Evolutionary conservation across 2,888 invertebrate species (phyloP).

Genomic region (Lithophane leautieri): DNA sequence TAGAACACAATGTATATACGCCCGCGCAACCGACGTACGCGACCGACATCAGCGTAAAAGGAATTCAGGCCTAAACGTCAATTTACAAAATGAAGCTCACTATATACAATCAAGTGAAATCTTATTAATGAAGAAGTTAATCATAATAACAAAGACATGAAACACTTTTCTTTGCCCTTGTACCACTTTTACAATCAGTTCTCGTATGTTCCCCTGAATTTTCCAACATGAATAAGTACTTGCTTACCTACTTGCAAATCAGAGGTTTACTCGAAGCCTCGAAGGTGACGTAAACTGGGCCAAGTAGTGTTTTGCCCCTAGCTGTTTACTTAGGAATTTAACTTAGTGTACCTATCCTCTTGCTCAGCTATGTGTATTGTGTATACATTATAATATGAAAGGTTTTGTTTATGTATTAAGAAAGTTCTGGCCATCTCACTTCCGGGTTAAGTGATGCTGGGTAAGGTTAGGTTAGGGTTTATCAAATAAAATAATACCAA

Average conservation of each 20-base stretch:
- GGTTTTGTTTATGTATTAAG: neutral
- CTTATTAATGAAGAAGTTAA: neutral
- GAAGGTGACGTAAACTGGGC: constrained; percentile 62
- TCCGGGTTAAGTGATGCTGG: neutral
- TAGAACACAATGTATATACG: too few species aligned
- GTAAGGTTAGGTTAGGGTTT: neutral
- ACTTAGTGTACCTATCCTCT: neutral
- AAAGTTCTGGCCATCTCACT: neutral
- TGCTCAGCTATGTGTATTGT: neutral
- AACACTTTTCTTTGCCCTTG: constrained; percentile 51
- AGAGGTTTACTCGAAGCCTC: constrained; percentile 54
- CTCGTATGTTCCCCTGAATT: constrained; percentile 34
- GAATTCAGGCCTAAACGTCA: neutral
- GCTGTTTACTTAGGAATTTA: constrained; percentile 27
- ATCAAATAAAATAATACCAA: neutral
- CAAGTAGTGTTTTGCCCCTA: constrained; percentile 50
- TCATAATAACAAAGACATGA: neutral
- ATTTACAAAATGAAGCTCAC: neutral
- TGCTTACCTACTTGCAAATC: constrained; percentile 49
- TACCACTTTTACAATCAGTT: constrained; percentile 38
- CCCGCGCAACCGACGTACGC: too few species aligned
- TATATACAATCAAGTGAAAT: neutral
- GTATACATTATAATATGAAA: neutral
- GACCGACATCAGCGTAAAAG: too few species aligned
- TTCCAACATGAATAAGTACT: constrained; percentile 28